These are phyloP conservation scores for Chionomys nivalis DNA, from an alignment of 2,113 vertebrate species.

Conservation along the genomic window DNA sequence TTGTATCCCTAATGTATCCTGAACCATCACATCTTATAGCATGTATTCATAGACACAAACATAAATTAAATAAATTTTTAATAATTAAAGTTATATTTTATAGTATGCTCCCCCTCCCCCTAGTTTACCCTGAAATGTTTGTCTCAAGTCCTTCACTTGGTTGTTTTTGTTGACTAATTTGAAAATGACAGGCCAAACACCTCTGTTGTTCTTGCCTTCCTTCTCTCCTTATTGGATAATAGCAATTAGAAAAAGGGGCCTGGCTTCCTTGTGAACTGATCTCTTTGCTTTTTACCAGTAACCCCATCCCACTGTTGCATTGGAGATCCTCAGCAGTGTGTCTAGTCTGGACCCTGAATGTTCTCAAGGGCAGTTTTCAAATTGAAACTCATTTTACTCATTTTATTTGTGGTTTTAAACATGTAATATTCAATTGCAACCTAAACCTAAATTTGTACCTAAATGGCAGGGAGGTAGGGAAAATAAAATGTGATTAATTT, in stretches of 20 bases:
- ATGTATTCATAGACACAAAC: neutral
- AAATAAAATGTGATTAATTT: constrained; percentile 46
- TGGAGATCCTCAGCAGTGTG: neutral
- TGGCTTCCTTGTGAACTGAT: neutral
- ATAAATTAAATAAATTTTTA: neutral
- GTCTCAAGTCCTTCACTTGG: neutral
- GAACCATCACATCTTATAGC: neutral
- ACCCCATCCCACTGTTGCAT: accelerated
- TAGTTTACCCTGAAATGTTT: neutral
- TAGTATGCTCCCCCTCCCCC: neutral
- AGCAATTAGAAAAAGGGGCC: neutral
- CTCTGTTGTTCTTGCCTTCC: neutral
- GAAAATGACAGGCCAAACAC: neutral
- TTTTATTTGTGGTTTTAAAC: constrained; percentile 32
- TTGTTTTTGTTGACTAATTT: neutral
- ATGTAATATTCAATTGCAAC: neutral
- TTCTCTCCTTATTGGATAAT: neutral
- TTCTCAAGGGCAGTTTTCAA: constrained; percentile 26
- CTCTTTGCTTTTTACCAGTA: neutral
- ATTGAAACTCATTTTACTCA: neutral
- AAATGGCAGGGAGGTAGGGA: neutral
- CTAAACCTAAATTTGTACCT: constrained; percentile 40
- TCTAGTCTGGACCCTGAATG: neutral
- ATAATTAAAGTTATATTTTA: neutral
- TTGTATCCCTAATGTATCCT: neutral